Evolutionary conservation across 1,140 invertebrate genomes (phyloP).

Genomic region (Zophobas morio): DNA sequence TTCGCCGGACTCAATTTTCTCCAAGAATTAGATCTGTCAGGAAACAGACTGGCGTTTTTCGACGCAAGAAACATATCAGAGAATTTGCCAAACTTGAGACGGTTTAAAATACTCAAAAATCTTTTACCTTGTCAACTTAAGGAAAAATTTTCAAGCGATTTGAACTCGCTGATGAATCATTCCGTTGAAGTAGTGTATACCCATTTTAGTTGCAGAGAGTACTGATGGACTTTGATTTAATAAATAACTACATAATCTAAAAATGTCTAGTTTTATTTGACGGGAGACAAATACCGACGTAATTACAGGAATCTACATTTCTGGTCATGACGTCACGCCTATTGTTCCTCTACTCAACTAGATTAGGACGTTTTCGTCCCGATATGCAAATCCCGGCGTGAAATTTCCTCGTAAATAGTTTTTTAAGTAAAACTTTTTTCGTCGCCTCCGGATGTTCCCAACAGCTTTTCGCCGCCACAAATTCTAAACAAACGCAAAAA

Average conservation of each 20-base stretch:
- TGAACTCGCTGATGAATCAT: background rate
- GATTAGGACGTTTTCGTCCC: too few species aligned
- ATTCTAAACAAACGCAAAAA: background rate
- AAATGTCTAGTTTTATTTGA: too few species aligned
- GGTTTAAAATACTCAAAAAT: conserved; percentile 1
- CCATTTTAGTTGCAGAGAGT: background rate
- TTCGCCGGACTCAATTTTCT: background rate
- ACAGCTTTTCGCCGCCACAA: background rate
- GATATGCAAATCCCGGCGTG: too few species aligned
- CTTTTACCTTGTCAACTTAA: conserved; percentile 11
- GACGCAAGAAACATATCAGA: background rate
- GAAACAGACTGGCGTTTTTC: conserved; percentile 11
- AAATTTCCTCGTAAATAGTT: too few species aligned
- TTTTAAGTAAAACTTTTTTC: too few species aligned
- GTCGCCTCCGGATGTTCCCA: background rate
- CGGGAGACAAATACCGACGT: too few species aligned
- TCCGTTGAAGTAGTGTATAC: background rate
- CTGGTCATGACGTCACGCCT: too few species aligned
- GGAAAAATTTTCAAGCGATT: background rate
- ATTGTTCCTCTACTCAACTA: too few species aligned
- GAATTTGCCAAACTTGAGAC: conserved; percentile 6
- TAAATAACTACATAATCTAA: too few species aligned
- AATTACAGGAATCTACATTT: too few species aligned
- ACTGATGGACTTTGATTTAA: too few species aligned
- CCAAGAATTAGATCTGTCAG: background rate